phyloP scores from a whole-genome alignment of 2,113 vertebrate genomes.

The Gymnorhina tibicen region DNA sequence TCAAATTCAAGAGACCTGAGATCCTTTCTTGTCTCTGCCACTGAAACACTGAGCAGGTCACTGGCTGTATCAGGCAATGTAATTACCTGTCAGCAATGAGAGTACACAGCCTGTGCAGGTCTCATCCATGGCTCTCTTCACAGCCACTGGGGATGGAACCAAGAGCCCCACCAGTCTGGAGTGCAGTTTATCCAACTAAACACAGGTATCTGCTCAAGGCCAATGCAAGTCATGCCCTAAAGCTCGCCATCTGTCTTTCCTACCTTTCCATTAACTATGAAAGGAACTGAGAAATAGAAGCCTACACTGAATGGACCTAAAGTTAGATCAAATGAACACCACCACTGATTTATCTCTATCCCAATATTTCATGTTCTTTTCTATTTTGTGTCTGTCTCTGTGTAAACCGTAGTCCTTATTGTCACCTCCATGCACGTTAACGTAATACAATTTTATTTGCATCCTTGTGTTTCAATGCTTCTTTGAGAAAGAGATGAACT shows the following conservation, averaged over 20 bases:
- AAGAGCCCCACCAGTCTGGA: neutral
- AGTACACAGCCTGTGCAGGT: neutral
- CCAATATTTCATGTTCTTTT: neutral
- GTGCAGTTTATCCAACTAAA: neutral
- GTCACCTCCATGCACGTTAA: neutral
- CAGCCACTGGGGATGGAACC: neutral
- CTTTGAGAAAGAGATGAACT: neutral
- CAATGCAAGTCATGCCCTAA: neutral
- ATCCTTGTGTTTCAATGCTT: neutral
- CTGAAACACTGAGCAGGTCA: neutral
- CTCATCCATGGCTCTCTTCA: neutral
- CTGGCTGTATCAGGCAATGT: neutral
- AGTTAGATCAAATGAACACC: neutral
- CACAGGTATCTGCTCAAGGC: neutral
- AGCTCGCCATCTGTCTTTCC: neutral
- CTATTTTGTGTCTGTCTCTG: neutral
- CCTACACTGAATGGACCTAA: neutral
- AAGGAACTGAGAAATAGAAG: neutral
- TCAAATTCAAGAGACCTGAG: neutral
- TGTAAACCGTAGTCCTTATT: neutral
- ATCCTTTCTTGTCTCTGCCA: neutral
- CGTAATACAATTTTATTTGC: neutral
- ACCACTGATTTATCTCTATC: neutral
- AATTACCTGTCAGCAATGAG: neutral
- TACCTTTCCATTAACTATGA: neutral